Evolutionary conservation across 2,113 vertebrate genomes (phyloP).

Genomic region (Heloderma charlesbogerti): DNA sequence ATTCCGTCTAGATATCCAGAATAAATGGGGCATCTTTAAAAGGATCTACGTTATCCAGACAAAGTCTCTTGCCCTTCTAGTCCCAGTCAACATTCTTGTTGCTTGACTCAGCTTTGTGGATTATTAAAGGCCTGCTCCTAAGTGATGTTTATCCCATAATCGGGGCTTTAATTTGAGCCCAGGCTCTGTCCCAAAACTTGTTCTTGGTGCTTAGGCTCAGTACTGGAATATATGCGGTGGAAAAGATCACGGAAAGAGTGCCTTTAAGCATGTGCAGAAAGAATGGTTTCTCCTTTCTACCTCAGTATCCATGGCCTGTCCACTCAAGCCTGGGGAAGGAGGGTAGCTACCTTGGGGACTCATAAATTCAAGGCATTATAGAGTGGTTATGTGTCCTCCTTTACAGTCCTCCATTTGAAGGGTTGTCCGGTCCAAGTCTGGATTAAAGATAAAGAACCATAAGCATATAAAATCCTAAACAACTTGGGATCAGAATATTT

Average conservation of each 20-base stretch:
- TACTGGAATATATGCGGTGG: background rate
- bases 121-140: background rate
- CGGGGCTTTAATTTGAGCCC: too few relatives aligned
- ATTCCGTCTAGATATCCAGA: background rate
- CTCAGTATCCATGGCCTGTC: too few relatives aligned
- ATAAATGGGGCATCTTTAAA: background rate
- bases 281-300: background rate
- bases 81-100: background rate
- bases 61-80: too few relatives aligned
- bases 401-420: too few relatives aligned
- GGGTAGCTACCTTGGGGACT: too few relatives aligned
- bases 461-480: too few relatives aligned
- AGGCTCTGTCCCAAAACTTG: background rate
- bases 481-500: too few relatives aligned
- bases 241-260: background rate
- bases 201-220: background rate
- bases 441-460: too few relatives aligned
- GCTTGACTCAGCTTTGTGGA: background rate
- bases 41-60: background rate
- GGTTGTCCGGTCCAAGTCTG: too few relatives aligned
- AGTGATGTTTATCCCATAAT: background rate
- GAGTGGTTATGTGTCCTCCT: too few relatives aligned
- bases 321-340: too few relatives aligned
- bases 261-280: background rate
- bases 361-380: too few relatives aligned